Evolutionary conservation across 2,113 vertebrate species (phyloP), one percentile per base, ranked within the genome.

Genomic region (Leucopsar rothschildi): DNA sequence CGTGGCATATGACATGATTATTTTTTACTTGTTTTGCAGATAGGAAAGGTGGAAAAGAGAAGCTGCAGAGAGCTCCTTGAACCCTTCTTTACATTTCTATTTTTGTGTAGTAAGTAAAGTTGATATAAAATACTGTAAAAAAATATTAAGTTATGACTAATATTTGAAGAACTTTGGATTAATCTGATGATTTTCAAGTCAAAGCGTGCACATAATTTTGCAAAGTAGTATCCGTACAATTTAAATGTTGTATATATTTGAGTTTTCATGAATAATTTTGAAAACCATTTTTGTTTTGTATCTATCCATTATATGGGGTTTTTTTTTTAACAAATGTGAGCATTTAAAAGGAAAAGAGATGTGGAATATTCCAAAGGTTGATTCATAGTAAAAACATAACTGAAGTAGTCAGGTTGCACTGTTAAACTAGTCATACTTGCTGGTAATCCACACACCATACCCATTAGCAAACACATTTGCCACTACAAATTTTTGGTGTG

Each of bases 271-370:
- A 65, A 23, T 60, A 31, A 40, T 60, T 69, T 57, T 42, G 20
- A 55, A 68, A 83, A 63, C 1, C 1, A 28, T 45, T 53, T 88
- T 68, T 79, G 3, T 10, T 64, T 79, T 66, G 2, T 17, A 12
- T 71, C 31, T 59, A 37, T 6, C 1, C 31, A 10, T 27, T 53
- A 59, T 44, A 44, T 24, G 4, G 1, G 0, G 1, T 33, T 64
- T 24, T 33, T 64, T 24, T 57, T 63, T 66, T 2, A 10, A 78
- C 2, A 60, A 52, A 39, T 47, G 27, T 12, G 8, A 77, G 29
- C 2, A 37, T 25, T 64, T 44, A 18, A 70, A 66, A 56, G 5
- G 8, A 53, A 65, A 31, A 71, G 3, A 31, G 8, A 45, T n/a
- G 12, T 22, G 22, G 19, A 52, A 12, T 61, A 72, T 80, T 86